These are phyloP conservation scores for Triops longicaudatus DNA, from an alignment of 1,140 invertebrate genomes.

Conservation along the genomic window DNA sequence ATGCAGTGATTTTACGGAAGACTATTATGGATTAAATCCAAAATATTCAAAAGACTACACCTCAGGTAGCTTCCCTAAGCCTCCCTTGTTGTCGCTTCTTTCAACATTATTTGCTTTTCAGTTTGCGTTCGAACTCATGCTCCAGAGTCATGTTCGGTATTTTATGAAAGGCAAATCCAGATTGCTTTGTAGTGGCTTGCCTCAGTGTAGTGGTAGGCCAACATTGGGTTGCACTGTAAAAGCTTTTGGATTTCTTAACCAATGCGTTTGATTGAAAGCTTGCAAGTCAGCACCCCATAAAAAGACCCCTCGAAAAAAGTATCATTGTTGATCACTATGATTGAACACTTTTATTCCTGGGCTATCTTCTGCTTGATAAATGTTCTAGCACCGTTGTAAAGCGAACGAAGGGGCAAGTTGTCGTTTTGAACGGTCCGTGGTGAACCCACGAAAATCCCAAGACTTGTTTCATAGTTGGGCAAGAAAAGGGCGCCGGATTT, in stretches of 20 bases:
- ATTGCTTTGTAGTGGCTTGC: background rate
- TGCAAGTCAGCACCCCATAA: conserved; percentile 11
- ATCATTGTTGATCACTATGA: conserved; percentile 12
- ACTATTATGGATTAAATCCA: no score
- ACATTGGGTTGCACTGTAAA: background rate
- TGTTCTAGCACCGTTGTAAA: background rate
- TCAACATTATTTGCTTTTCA: no score
- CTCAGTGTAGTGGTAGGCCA: background rate
- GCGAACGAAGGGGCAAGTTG: background rate
- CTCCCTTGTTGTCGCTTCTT: no score
- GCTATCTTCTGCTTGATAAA: background rate
- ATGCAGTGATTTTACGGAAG: no score
- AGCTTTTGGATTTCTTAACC: background rate
- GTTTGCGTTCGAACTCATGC: background rate
- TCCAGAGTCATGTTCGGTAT: background rate
- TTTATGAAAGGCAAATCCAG: background rate
- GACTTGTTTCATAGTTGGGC: background rate
- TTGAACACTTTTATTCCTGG: background rate
- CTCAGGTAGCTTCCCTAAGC: no score
- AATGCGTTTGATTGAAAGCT: background rate
- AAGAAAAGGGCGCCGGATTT: background rate
- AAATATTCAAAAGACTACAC: no score
- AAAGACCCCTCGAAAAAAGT: background rate
- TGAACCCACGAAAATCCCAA: background rate
- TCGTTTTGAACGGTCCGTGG: background rate